Percentiles rank a stretch among this genome's conserved stretches.
These are phyloP conservation scores for Spea bombifrons DNA, from an alignment of 2,113 vertebrate species.

Conservation along the genomic window DNA sequence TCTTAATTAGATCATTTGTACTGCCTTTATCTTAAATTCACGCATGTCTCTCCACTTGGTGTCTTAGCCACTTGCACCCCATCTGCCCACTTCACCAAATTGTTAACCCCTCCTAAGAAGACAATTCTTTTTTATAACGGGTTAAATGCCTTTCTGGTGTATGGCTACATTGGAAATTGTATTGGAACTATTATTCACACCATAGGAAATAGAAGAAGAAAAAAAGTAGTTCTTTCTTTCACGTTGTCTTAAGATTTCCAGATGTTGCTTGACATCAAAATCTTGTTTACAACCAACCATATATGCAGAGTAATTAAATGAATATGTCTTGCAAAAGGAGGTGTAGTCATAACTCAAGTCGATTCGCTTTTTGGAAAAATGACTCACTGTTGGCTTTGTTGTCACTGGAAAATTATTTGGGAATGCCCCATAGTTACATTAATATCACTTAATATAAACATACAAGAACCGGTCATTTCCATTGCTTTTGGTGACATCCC, in stretches of 20 bases:
- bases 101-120: too few relatives aligned
- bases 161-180: too few relatives aligned
- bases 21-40: too few relatives aligned
- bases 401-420: constrained; percentile 12
- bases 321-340: constrained; percentile 14
- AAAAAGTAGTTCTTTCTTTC: not conserved
- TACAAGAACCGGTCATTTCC: constrained; percentile 9
- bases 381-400: constrained; percentile 6
- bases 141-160: too few relatives aligned
- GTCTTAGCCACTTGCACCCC: too few relatives aligned
- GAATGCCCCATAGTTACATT: constrained; percentile 13
- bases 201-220: too few relatives aligned
- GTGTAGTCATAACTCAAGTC: constrained; percentile 8
- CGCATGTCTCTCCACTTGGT: too few relatives aligned
- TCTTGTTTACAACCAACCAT: constrained; percentile 28
- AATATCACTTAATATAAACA: constrained; percentile 29
- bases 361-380: constrained; percentile 11
- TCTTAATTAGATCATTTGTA: too few relatives aligned
- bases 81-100: too few relatives aligned
- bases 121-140: too few relatives aligned
- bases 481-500: constrained; percentile 5
- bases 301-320: constrained; percentile 23
- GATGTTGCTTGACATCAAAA: constrained; percentile 36
- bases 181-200: too few relatives aligned
- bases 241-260: constrained; percentile 14